Conservation (phyloP, 30 jellyfish, hydroid and myxozoan species). For the Hydractinia symbiolongicarpus region DNA sequence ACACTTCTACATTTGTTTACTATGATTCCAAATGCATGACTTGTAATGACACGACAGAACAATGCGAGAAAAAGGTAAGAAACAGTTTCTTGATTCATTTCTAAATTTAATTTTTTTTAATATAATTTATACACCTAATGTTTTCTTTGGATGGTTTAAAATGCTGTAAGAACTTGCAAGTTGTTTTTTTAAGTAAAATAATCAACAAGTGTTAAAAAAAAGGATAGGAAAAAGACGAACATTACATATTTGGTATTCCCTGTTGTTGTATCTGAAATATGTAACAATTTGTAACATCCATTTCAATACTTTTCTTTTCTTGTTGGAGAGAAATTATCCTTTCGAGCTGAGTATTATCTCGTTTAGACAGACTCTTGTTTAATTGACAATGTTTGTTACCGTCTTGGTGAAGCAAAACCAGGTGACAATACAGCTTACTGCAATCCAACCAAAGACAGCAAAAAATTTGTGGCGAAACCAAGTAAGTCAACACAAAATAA, state of each 20-base stretch:
- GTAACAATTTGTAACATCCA: no score
- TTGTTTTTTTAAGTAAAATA: no score
- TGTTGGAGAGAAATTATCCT: not conserved
- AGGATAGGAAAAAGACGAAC: no score
- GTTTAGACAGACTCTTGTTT: constrained; percentile 38
- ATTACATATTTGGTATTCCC: no score
- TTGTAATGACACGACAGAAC: constrained; percentile 33
- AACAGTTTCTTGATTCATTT: not conserved
- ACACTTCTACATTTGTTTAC: constrained; percentile 20
- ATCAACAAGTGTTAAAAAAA: no score
- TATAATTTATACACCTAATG: no score
- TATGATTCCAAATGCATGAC: constrained; percentile 69
- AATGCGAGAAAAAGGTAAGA: constrained; percentile 46
- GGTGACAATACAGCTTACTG: constrained; percentile 36
- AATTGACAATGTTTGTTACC: constrained; percentile 50
- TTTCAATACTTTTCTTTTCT: no score
- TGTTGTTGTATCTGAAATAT: no score
- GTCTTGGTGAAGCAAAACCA: constrained; percentile 36
- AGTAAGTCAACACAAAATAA: constrained; percentile 2
- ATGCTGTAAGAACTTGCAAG: no score
- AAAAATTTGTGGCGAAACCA: constrained; percentile 29
- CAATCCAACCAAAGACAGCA: constrained; percentile 20
- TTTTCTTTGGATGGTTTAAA: no score
- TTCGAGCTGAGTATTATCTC: not conserved
- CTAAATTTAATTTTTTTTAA: not conserved